phyloP scores from a whole-genome alignment of 2,888 invertebrate species.

The Rhodophaea formosa region DNA sequence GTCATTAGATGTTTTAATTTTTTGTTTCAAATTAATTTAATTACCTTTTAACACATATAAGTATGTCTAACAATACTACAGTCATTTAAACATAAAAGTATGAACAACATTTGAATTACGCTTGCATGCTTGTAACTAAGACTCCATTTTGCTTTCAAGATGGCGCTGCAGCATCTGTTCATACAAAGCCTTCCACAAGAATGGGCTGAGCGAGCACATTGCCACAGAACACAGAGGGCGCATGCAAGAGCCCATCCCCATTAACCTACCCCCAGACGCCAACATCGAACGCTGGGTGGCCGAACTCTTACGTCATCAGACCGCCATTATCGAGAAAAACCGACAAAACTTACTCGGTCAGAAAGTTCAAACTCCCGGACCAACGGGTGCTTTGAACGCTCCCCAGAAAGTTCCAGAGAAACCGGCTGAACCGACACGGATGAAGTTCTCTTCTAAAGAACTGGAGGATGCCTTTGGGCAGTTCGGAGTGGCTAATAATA shows the following conservation, averaged over 20 bases:
- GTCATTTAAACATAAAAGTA: no score
- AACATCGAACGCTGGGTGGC: slow-evolving; percentile 79
- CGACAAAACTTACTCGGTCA: slow-evolving; percentile 48
- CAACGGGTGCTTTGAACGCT: slow-evolving; percentile 7
- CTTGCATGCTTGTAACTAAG: no score
- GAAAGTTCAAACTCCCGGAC: slow-evolving; percentile 37
- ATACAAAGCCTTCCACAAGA: slow-evolving; percentile 79
- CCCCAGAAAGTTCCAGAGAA: slow-evolving; percentile 5
- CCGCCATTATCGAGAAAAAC: slow-evolving; percentile 43
- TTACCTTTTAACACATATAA: no score
- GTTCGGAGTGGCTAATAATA: slow-evolving; percentile 46
- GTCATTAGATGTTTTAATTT: no score
- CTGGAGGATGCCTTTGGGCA: slow-evolving; percentile 55
- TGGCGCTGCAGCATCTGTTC: slow-evolving; percentile 82
- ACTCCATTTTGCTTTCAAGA: slow-evolving; percentile 45
- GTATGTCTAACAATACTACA: no score
- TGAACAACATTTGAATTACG: no score
- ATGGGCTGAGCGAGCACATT: slow-evolving; percentile 78
- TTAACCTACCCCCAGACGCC: slow-evolving; percentile 60
- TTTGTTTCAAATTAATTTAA: no score
- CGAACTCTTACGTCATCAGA: slow-evolving; percentile 53
- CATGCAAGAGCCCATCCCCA: slow-evolving; percentile 42
- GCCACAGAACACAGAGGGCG: slow-evolving; percentile 63
- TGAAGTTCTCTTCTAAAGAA: slow-evolving; percentile 34
- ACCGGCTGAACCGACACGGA: neutral